phyloP scores from a whole-genome alignment of 2,888 invertebrate genomes.

The Lottia gigantea region DNA sequence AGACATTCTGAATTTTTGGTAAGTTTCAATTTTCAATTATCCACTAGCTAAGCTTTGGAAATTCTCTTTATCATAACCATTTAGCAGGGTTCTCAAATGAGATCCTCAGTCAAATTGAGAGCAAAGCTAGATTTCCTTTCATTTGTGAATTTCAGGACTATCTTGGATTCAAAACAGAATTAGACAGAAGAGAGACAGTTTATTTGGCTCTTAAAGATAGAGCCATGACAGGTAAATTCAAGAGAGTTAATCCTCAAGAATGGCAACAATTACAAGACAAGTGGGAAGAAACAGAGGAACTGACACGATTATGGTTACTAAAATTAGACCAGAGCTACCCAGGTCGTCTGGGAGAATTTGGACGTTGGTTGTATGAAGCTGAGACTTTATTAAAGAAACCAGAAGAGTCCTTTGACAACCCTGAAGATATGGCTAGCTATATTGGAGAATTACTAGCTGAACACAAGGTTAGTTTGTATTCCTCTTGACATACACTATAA shows the following conservation, averaged over 20 bases:
- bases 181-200: constrained; percentile 78
- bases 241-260: constrained; percentile 85
- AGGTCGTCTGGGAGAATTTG: constrained; percentile 85
- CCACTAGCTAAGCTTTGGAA: no score
- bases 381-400: constrained; percentile 59
- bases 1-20: constrained; percentile 75
- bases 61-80: no score
- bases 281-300: constrained; percentile 82
- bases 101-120: no score
- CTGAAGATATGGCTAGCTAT: constrained; percentile 74
- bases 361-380: constrained; percentile 90
- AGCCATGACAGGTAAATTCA: constrained; percentile 83
- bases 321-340: constrained; percentile 86
- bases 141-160: constrained; percentile 75
- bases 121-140: no score
- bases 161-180: constrained; percentile 80
- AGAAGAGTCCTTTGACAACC: constrained; percentile 73
- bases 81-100: no score
- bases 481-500: no score
- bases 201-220: constrained; percentile 84
- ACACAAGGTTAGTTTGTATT: constrained; percentile 74
- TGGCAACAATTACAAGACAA: constrained; percentile 85
- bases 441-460: constrained; percentile 70
- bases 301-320: constrained; percentile 80
- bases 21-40: constrained; percentile 38